Conservation (phyloP, 2,797 vertebrate species). For the Nothura maculosa region DNA sequence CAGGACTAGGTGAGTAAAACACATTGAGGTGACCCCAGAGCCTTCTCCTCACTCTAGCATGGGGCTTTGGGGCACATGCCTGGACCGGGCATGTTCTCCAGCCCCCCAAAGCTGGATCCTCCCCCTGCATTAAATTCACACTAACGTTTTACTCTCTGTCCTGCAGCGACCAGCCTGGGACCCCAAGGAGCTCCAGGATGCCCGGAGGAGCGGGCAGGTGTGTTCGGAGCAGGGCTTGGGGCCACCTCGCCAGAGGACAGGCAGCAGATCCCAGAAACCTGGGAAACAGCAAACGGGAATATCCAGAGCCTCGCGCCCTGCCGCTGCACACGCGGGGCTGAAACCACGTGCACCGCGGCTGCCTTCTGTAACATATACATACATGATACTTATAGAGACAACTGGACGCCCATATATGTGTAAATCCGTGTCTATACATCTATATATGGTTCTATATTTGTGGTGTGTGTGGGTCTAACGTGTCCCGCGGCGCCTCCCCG, state of each 20-base stretch:
- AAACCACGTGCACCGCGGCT: fast-evolving
- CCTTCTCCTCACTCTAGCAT: background rate
- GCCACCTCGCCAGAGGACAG: background rate
- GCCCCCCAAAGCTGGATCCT: background rate
- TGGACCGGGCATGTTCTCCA: background rate
- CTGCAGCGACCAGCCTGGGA: background rate
- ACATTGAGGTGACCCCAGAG: no score
- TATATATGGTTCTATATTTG: no score
- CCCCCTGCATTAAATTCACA: background rate
- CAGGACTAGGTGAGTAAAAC: no score
- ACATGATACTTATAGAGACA: no score
- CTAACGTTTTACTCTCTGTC: background rate
- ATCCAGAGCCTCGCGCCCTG: background rate
- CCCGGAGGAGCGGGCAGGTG: background rate
- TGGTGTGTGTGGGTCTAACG: no score
- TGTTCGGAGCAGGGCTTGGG: background rate
- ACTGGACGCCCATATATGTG: no score
- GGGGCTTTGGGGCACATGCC: background rate
- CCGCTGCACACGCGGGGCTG: background rate
- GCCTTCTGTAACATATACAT: background rate
- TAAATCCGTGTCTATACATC: no score
- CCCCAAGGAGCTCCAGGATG: background rate
- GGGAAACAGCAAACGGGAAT: fast-evolving
- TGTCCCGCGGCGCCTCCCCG: no score
- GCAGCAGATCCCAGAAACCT: background rate